Evolutionary conservation across 1,140 invertebrate species (phyloP), one percentile per base, ranked within the genome.

Genomic region (Bradysia coprophila): DNA sequence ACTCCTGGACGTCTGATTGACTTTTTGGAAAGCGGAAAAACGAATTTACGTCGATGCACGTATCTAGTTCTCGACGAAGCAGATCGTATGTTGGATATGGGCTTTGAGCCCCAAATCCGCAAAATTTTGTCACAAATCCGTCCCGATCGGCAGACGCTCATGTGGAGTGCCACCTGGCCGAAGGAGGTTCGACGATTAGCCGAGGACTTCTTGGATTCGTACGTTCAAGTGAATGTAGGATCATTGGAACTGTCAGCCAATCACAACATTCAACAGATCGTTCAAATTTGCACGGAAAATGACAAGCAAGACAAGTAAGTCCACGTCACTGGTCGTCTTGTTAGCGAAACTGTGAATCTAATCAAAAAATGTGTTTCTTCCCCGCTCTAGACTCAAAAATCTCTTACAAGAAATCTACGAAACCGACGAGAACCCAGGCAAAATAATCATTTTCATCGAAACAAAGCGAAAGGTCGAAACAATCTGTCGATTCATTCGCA

Each of bases 121-220:
- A 95, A 96, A 64, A 97, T 98, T 54, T 76, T 98, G 47, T 82
- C 88, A 55, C 91, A 97, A 64, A 93, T 97, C 57, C 68, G 91
- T 48, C 89, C 90, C 43, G 89, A 96, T 56, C 71, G 92, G 48
- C 93, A 96, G 62, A 90, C 87, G 4, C 69, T 97, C 19, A 97
- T 98, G 93, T 98, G 92, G 89, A 93, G 87, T 45, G 94, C 93
- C 4, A 97, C 93, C 4, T 98, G 93, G 93, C 93, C 93, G 1
- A 94, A 94, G 57, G 93, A 98, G 71, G 92, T 98, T 1, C 75
- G 78, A 47, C 78, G 78, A 53, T 63, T 98, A 36, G 94, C 94
- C 37, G 81, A 91, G 61, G 93, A 97, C 59, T 98, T 95, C 59
- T 69, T 98, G 4, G 77, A 69, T 59, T 72, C 80, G 46, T 93